Conservation (phyloP, 2,113 vertebrate species). For the Acinonyx jubatus region DNA sequence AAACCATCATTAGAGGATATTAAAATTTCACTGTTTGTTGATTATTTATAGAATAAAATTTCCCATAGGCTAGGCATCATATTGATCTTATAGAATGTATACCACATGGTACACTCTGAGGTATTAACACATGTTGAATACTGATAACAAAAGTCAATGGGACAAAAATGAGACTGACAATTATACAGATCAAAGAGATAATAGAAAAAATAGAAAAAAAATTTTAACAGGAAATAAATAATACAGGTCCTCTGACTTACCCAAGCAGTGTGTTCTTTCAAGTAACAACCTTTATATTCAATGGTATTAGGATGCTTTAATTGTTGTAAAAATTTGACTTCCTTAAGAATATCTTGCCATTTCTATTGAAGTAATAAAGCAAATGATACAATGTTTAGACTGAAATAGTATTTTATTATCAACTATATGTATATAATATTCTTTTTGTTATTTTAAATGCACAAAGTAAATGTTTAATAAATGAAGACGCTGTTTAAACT, state of each 20-base stretch:
- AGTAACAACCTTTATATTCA: conserved; percentile 98
- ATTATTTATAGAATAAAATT: neutral
- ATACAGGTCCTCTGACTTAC: conserved; percentile 83
- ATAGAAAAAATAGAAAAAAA: neutral
- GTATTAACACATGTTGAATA: neutral
- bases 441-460: conserved; percentile 32
- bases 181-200: conserved; percentile 26
- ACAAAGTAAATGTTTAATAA: conserved; percentile 34
- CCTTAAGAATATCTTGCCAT: conserved; percentile 99
- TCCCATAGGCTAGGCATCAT: neutral
- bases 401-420: conserved; percentile 29
- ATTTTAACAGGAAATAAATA: neutral
- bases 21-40: neutral
- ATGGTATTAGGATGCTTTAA: conserved; percentile 98
- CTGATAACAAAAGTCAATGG: neutral
- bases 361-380: conserved; percentile 86
- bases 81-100: neutral
- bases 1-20: conserved; percentile 4
- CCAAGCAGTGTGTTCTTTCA: conserved; percentile 99
- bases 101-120: neutral
- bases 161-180: neutral
- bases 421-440: neutral
- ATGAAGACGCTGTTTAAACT: conserved; percentile 1
- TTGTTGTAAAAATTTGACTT: conserved; percentile 96
- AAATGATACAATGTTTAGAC: conserved; percentile 1